Evolutionary conservation across 1,140 invertebrate genomes (phyloP).

Genomic region (Wasmannia auropunctata): DNA sequence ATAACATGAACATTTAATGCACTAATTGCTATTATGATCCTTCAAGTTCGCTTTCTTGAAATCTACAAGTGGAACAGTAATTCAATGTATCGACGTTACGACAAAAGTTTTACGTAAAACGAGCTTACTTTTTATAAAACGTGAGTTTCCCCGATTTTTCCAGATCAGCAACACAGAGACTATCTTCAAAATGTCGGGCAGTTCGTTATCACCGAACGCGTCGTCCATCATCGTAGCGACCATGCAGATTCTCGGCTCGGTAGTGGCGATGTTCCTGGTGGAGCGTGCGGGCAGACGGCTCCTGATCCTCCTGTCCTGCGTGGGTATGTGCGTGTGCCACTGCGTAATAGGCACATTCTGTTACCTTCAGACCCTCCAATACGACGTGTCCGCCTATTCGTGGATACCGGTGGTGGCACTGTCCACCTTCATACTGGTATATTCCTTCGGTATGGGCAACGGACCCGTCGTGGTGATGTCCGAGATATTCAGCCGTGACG

Average conservation of each 20-base stretch:
- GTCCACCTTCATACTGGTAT: conserved; percentile 86
- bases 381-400: conserved; percentile 76
- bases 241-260: conserved; percentile 84
- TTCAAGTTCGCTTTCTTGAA: not conserved
- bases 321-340: conserved; percentile 83
- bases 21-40: not conserved
- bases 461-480: conserved; percentile 88
- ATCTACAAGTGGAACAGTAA: not conserved
- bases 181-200: conserved; percentile 86
- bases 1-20: not conserved
- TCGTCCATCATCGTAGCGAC: conserved; percentile 86
- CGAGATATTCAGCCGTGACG: conserved; percentile 87
- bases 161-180: conserved; percentile 85
- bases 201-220: conserved; percentile 82
- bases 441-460: conserved; percentile 84
- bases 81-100: too few species aligned
- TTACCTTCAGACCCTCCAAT: conserved; percentile 71
- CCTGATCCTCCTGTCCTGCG: conserved; percentile 85
- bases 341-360: conserved; percentile 82
- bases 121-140: not conserved
- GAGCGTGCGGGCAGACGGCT: conserved; percentile 87
- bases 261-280: conserved; percentile 85
- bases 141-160: conserved; percentile 43
- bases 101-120: not conserved
- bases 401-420: conserved; percentile 86